These are phyloP conservation scores for Paedocypris sp. DNA, from an alignment of 2,113 vertebrate species.

Conservation along the genomic window DNA sequence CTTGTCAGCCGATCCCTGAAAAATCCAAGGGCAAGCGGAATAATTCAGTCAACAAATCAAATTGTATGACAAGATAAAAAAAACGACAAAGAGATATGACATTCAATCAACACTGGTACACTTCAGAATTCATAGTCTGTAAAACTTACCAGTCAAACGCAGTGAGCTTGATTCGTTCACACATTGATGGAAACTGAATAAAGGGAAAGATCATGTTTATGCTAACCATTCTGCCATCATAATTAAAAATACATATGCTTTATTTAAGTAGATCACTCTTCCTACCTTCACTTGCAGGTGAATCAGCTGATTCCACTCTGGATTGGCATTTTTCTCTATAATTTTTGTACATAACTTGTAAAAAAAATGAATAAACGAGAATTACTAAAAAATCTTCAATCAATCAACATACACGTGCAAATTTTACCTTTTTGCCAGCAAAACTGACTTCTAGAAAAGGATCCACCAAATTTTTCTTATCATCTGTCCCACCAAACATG, in stretches of 20 bases:
- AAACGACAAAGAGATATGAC: not conserved
- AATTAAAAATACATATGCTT: too few species aligned
- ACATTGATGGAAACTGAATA: conserved; percentile 97
- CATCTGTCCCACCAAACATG: conserved; percentile 76
- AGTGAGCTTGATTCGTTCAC: conserved; percentile 84
- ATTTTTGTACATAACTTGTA: conserved; percentile 80
- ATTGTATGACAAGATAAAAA: too few species aligned
- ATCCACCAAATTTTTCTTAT: conserved; percentile 93
- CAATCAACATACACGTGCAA: not conserved
- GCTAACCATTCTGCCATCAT: too few species aligned
- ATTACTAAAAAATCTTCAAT: not conserved
- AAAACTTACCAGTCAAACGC: conserved; percentile 79
- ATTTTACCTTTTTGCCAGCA: conserved; percentile 86
- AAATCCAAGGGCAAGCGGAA: not conserved
- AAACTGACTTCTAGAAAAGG: conserved; percentile 93
- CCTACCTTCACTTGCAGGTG: conserved; percentile 86
- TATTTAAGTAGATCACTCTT: too few species aligned
- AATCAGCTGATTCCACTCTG: conserved; percentile 90
- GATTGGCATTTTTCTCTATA: conserved; percentile 93
- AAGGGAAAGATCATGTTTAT: conserved; percentile 32
- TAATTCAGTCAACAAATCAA: too few species aligned
- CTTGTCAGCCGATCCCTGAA: conserved; percentile 84
- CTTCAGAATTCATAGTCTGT: not conserved
- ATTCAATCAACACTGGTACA: not conserved
- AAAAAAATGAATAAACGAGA: conserved; percentile 4